A percentile compares a stretch with the other conserved stretches of the same genome.
Evolutionary conservation across 2,797 vertebrate genomes (phyloP).

Genomic region (Phoxinus dragarum): DNA sequence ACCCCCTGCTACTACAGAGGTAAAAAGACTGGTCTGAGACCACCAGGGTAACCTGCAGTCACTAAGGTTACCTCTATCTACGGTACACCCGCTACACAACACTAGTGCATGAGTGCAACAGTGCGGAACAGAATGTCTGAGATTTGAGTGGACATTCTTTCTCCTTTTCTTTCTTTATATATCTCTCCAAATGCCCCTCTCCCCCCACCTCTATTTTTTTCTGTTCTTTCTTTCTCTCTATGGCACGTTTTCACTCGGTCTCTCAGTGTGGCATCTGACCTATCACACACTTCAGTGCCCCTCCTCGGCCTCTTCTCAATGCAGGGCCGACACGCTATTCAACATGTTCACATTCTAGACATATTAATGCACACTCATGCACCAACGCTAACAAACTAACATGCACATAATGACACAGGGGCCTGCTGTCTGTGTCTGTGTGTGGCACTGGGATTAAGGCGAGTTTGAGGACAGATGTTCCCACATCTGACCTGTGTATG

Average conservation of each 20-base stretch:
- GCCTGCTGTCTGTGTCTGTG: constrained; percentile 14
- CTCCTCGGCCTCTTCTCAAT: not conserved
- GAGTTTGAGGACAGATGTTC: constrained; percentile 6
- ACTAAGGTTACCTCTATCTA: constrained; percentile 34
- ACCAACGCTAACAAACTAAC: constrained; percentile 25
- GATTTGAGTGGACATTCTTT: constrained; percentile 71
- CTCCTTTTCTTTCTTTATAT: constrained; percentile 36
- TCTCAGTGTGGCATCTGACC: constrained; percentile 71
- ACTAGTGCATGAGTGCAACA: constrained; percentile 60
- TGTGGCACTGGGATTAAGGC: constrained; percentile 33
- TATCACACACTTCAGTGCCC: constrained; percentile 69
- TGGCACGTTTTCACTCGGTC: constrained; percentile 66
- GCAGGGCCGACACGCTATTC: constrained; percentile 10
- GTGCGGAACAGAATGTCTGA: constrained; percentile 69
- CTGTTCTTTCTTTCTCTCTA: constrained; percentile 18
- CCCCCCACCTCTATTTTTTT: constrained; percentile 37
- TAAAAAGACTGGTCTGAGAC: constrained; percentile 2
- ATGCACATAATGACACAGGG: constrained; percentile 27
- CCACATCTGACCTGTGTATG: constrained; percentile 27
- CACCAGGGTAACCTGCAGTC: constrained; percentile 18
- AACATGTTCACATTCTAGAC: constrained; percentile 40
- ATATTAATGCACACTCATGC: constrained; percentile 39
- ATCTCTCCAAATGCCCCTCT: constrained; percentile 8
- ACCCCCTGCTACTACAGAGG: constrained; percentile 4
- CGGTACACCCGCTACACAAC: constrained; percentile 22